These are phyloP conservation scores for Saccostrea echinata DNA, from an alignment of 1,140 invertebrate genomes.

Conservation along the genomic window DNA sequence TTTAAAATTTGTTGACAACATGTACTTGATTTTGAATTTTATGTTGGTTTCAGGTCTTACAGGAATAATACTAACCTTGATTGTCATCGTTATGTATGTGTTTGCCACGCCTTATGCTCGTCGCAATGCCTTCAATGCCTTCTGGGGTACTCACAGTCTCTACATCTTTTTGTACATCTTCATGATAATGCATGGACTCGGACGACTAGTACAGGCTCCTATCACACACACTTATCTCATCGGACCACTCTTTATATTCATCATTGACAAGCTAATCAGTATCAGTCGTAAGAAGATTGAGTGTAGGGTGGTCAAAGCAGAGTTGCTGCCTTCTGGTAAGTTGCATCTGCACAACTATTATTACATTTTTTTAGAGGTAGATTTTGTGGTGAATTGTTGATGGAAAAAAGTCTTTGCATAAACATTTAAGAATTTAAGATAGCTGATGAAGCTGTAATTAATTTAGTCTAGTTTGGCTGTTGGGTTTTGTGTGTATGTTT, in stretches of 20 bases:
- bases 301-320: constrained; percentile 96
- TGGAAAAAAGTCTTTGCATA: neutral
- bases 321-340: constrained; percentile 93
- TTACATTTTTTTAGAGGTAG: neutral
- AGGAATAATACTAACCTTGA: constrained; percentile 93
- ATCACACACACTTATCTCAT: constrained; percentile 97
- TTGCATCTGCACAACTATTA: neutral
- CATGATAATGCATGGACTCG: constrained; percentile 91
- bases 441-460: neutral
- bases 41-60: constrained; percentile 86
- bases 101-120: constrained; percentile 97
- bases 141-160: constrained; percentile 96
- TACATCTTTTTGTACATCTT: constrained; percentile 95
- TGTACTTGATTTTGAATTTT: too few relatives aligned
- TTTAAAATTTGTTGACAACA: too few relatives aligned
- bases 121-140: constrained; percentile 86
- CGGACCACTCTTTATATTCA: constrained; percentile 93
- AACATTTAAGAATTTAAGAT: neutral
- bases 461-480: neutral
- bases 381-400: neutral
- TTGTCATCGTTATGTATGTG: constrained; percentile 98
- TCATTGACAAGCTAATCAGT: constrained; percentile 95
- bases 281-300: constrained; percentile 85
- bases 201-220: constrained; percentile 88
- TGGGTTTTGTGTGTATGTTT: too few relatives aligned